phyloP scores from a whole-genome alignment of 2,797 vertebrate genomes.

The Pachyuromys duprasi region DNA sequence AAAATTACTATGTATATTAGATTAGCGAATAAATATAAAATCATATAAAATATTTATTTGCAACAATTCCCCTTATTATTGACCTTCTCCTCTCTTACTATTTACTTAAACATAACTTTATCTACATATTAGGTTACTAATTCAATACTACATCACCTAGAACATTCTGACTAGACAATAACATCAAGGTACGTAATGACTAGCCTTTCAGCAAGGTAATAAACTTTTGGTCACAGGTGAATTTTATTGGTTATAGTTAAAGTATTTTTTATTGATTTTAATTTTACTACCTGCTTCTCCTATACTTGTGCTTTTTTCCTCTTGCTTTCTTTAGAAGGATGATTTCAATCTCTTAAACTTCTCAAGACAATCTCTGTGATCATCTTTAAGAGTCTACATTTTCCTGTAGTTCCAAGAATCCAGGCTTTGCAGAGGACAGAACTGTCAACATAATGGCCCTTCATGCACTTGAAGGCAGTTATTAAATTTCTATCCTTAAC shows the following conservation, averaged over 20 bases:
- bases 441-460: background rate
- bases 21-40: background rate
- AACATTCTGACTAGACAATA: background rate
- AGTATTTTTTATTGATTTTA: background rate
- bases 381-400: conserved; percentile 35
- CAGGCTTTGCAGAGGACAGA: background rate
- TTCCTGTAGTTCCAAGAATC: conserved; percentile 24
- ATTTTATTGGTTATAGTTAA: background rate
- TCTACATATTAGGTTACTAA: background rate
- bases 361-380: conserved; percentile 25
- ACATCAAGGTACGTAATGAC: background rate
- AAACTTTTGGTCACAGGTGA: background rate
- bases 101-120: background rate
- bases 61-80: background rate
- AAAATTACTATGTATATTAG: background rate
- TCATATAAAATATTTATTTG: background rate
- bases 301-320: background rate
- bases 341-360: background rate
- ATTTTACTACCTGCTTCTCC: background rate
- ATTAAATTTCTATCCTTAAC: conserved; percentile 44
- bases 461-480: conserved; percentile 38
- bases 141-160: background rate
- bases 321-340: background rate
- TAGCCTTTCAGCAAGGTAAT: background rate
- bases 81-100: background rate